Evolutionary conservation across 2,113 vertebrate genomes (phyloP).

Genomic region (Etia nguti): DNA sequence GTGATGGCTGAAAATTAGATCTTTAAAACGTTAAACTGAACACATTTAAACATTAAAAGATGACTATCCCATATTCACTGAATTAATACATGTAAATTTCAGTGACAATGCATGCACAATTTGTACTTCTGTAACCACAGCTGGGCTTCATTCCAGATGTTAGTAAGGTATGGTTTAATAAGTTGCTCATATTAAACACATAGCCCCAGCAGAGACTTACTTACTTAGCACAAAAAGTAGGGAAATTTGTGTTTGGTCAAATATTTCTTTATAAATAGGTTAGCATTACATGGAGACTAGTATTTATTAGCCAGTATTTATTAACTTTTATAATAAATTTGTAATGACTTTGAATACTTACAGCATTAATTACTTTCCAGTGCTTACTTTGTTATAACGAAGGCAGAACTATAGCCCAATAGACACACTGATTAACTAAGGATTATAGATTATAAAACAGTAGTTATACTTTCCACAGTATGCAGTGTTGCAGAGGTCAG

Average conservation of each 20-base stretch:
- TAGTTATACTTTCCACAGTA: neutral
- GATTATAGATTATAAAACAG: neutral
- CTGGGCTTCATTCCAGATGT: neutral
- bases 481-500: neutral
- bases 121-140: neutral
- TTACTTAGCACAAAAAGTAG: neutral
- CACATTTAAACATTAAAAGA: too few relatives aligned
- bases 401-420: neutral
- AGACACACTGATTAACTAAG: neutral
- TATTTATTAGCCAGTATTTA: too few relatives aligned
- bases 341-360: too few relatives aligned
- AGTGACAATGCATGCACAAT: neutral
- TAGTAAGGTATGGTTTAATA: neutral
- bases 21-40: too few relatives aligned
- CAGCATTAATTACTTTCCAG: too few relatives aligned
- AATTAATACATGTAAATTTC: fast-evolving
- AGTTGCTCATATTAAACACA: neutral
- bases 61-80: neutral
- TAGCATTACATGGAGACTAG: neutral
- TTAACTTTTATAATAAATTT: too few relatives aligned
- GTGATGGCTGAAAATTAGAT: too few relatives aligned
- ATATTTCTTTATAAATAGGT: neutral
- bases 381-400: neutral
- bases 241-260: neutral
- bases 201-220: too few relatives aligned